These are phyloP conservation scores for Lycodopsis pacificus DNA, from an alignment of 2,797 vertebrate genomes.

Conservation along the genomic window DNA sequence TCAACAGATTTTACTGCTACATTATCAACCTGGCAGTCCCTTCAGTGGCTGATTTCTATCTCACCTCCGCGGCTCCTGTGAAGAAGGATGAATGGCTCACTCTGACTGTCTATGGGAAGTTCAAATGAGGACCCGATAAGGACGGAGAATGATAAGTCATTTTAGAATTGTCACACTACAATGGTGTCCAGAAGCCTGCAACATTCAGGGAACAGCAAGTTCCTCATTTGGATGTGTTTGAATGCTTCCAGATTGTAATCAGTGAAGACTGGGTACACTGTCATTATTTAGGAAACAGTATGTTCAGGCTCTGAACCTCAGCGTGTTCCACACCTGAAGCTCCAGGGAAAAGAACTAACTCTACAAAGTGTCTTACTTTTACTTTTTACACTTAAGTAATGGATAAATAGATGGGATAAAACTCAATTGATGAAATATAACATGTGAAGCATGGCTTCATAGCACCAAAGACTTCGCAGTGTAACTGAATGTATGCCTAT, in stretches of 20 bases:
- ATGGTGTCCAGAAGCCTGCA: conserved; percentile 6
- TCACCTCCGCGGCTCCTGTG: conserved; percentile 22
- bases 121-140: conserved; percentile 38
- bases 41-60: conserved; percentile 48
- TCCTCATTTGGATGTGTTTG: conserved; percentile 3
- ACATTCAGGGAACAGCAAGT: conserved; percentile 14
- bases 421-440: neutral
- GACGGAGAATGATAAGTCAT: conserved; percentile 27
- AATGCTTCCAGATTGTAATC: neutral
- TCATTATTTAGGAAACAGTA: neutral
- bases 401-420: neutral
- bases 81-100: conserved; percentile 38
- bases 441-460: neutral
- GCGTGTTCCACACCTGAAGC: neutral
- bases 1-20: conserved; percentile 45
- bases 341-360: neutral
- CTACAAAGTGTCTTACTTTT: neutral
- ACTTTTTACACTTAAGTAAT: neutral
- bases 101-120: conserved; percentile 32
- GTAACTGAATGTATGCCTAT: neutral
- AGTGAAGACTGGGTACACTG: conserved; percentile 8
- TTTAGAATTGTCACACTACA: conserved; percentile 28
- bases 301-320: conserved; percentile 4
- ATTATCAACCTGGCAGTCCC: conserved; percentile 37
- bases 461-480: neutral